Evolutionary conservation across 2,888 invertebrate genomes (phyloP), one percentile per base, ranked within the genome.

Genomic region (Dexiosoma caninum): DNA sequence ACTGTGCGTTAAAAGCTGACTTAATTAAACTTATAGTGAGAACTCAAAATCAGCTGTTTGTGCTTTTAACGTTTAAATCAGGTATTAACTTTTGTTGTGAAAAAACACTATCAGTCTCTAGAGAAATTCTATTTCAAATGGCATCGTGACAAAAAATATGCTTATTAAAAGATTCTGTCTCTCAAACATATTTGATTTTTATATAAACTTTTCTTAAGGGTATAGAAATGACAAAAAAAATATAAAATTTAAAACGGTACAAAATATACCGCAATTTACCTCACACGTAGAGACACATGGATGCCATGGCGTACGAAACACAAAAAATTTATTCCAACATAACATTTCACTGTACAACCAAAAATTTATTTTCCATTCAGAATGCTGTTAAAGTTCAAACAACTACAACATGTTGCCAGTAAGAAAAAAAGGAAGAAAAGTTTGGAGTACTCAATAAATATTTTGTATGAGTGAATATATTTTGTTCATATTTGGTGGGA

Each of bases 351-450:
- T 23, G 46, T 10, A 60, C 60, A 71, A 69, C 77, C 77, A 59
- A 71, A n/a, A 64, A 59, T 70, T 78, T 57, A 78, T 70, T 71
- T 78, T 64, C 66, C 71, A 71, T 71, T 64, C 49, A 66, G 51
- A 77, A 70, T 64, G 42, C 57, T 71, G 40, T 64, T 49, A 49
- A 64, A 42, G 23, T 35, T 53, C 30, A 32, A 40, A 30, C 27
- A 16, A 30, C 10, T 37, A 7, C 23, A 70, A 40, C 51, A 30
- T 27, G 49, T 8, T 27, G 14, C 5, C 8, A 69, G 42, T 2
- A 46, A 21, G 21, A 14, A 19, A 42, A 0, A 19, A 42, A 40
- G 6, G 1, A 8, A 8, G 1, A 6, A 44, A 62, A 53, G 16
- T 32, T 72, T 72, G 57, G 12, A 49, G 37, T 60, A 16, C 23